Evolutionary conservation across 1,140 invertebrate species (phyloP).

Genomic region (Ladona fulva): DNA sequence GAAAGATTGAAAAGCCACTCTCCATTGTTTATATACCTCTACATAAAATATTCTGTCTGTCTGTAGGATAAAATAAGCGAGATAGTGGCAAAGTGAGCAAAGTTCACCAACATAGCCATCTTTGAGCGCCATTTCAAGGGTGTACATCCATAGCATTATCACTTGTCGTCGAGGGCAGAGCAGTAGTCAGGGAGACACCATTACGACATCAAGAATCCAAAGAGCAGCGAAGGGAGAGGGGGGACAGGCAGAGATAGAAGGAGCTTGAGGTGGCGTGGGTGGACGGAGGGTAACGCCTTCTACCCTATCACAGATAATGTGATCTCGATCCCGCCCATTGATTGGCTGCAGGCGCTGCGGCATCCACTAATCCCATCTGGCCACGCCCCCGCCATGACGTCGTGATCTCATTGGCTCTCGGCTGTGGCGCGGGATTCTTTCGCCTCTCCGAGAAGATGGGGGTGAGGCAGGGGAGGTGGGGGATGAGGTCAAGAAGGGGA

Average conservation of each 20-base stretch:
- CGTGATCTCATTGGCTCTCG: slow-evolving; percentile 2
- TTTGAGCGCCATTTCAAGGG: too few species aligned
- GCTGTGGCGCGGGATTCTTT: not conserved
- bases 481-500: not conserved
- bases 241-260: not conserved
- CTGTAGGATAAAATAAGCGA: too few species aligned
- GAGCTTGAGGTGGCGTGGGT: not conserved
- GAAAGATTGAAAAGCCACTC: too few species aligned
- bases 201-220: not conserved
- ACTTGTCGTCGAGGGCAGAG: too few species aligned
- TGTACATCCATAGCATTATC: too few species aligned
- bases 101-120: too few species aligned
- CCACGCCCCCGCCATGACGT: not conserved
- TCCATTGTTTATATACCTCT: too few species aligned
- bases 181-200: not conserved
- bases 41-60: too few species aligned
- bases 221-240: not conserved
- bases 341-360: not conserved
- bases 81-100: too few species aligned
- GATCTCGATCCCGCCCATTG: not conserved
- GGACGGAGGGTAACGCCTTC: not conserved
- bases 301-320: slow-evolving; percentile 9
- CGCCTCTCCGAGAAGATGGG: not conserved
- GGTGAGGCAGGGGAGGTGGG: not conserved
- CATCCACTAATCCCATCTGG: not conserved